Evolutionary conservation across 2,113 vertebrate genomes (phyloP).

Genomic region (Struthio camelus): DNA sequence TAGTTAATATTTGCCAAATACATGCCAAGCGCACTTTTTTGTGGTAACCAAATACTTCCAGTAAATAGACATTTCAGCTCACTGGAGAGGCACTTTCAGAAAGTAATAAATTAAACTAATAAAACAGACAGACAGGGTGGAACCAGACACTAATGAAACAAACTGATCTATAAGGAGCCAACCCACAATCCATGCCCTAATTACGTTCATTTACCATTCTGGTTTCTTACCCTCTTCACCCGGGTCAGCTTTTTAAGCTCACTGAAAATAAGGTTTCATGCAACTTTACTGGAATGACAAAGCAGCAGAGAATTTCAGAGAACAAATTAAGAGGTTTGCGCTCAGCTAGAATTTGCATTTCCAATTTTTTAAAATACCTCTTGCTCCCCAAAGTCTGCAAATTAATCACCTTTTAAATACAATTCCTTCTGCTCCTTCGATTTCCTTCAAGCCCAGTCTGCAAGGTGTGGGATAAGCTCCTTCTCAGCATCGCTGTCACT

Average conservation of each 20-base stretch:
- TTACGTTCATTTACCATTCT: constrained; percentile 9
- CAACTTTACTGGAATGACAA: background rate
- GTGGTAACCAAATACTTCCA: constrained; percentile 62
- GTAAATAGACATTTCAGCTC: constrained; percentile 64
- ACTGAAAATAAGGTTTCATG: background rate
- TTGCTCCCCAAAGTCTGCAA: background rate
- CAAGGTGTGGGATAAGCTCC: background rate
- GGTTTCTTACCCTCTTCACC: background rate
- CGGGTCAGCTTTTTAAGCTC: background rate
- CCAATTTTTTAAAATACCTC: background rate
- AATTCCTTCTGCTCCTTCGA: background rate
- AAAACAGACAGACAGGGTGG: constrained; percentile 68
- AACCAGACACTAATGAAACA: constrained; percentile 57
- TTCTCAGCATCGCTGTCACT: background rate
- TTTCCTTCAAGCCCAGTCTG: rapidly evolving
- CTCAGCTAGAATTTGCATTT: background rate
- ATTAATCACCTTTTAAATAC: background rate
- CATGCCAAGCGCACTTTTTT: constrained; percentile 40
- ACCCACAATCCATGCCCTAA: constrained; percentile 33
- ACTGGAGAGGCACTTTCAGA: constrained; percentile 53
- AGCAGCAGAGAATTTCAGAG: background rate
- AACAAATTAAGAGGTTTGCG: background rate
- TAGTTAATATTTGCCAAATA: constrained; percentile 50
- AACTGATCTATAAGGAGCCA: constrained; percentile 58
- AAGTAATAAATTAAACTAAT: constrained; percentile 69